These are phyloP conservation scores for Pyrrhosoma nymphula DNA, from an alignment of 2,888 invertebrate genomes.

Conservation along the genomic window DNA sequence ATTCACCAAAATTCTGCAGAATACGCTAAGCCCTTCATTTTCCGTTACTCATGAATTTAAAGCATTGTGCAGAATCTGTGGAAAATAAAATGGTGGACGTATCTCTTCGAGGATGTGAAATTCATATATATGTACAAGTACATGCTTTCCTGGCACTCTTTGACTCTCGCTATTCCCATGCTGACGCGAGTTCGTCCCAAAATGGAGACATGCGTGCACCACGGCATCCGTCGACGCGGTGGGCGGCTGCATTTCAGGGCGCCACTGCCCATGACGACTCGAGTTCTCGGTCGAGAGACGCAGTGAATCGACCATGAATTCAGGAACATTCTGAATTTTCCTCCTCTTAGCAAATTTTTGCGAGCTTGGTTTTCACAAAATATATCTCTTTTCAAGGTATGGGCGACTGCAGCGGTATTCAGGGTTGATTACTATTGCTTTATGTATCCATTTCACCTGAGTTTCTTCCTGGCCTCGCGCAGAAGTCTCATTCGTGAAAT, in stretches of 20 bases:
- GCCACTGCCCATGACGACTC: background rate
- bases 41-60: too few species aligned
- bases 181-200: background rate
- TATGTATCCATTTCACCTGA: background rate
- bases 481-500: background rate
- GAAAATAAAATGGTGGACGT: too few species aligned
- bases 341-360: background rate
- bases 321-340: background rate
- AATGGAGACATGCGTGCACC: background rate
- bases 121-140: too few species aligned
- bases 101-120: too few species aligned
- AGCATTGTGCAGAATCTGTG: too few species aligned
- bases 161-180: too few species aligned
- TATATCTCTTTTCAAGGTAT: background rate
- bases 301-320: background rate
- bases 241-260: background rate
- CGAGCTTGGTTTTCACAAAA: background rate
- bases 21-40: too few species aligned
- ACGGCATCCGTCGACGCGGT: background rate
- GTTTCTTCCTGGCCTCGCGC: background rate
- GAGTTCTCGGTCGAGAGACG: background rate
- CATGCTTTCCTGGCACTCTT: too few species aligned
- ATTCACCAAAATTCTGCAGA: too few species aligned
- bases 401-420: background rate
- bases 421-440: background rate